These are phyloP conservation scores for Peromyscus leucopus DNA, from an alignment of 2,113 vertebrate species.

Conservation along the genomic window DNA sequence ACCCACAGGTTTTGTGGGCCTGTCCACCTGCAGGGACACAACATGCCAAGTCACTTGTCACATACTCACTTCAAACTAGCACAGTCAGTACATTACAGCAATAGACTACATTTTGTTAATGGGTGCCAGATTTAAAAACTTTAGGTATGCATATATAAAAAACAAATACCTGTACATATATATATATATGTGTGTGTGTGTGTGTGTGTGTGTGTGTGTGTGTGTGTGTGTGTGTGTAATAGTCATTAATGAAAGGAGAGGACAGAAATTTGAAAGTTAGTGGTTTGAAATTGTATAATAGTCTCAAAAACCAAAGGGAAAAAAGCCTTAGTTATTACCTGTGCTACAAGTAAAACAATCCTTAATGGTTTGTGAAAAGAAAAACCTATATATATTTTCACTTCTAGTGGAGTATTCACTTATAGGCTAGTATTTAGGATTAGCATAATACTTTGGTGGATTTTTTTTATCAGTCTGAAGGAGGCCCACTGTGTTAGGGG, in stretches of 20 bases:
- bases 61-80: not conserved
- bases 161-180: not conserved
- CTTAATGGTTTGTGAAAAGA: constrained; percentile 3
- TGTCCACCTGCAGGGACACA: not conserved
- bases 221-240: not conserved
- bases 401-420: not conserved
- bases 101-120: not conserved
- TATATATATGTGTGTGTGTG: no score
- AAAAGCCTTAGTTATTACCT: not conserved
- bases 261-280: not conserved
- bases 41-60: not conserved
- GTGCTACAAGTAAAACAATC: not conserved
- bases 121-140: not conserved
- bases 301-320: not conserved
- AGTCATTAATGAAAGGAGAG: not conserved
- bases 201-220: no score
- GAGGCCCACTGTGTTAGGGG: not conserved
- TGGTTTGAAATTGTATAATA: not conserved
- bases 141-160: not conserved
- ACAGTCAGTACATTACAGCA: not conserved
- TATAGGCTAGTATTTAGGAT: not conserved
- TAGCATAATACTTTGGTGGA: not conserved
- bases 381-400: constrained; percentile 21
- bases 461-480: not conserved
- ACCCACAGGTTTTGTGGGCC: not conserved